These are phyloP conservation scores for Rhabditophanes sp. DNA, from an alignment of 2,888 invertebrate species.

Conservation along the genomic window DNA sequence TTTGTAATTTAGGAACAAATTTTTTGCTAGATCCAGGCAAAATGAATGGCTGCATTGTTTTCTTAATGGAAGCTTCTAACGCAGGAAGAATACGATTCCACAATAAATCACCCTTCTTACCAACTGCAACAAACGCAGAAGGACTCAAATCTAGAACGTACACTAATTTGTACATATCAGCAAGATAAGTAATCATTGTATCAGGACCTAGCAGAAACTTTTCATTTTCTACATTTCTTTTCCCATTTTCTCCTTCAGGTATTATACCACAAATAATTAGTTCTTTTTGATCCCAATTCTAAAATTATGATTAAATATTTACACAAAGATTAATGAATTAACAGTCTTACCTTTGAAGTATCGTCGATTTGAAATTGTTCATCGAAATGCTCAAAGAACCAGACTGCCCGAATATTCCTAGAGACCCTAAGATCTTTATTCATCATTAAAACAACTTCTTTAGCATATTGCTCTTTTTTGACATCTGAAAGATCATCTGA, in stretches of 20 bases:
- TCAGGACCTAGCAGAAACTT: constrained; percentile 14
- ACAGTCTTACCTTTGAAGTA: constrained; percentile 4
- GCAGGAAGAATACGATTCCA: too few relatives aligned
- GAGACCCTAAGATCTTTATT: too few relatives aligned
- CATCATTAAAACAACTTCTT: too few relatives aligned
- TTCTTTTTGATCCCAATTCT: constrained; percentile 12
- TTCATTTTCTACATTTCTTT: constrained; percentile 12
- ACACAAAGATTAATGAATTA: too few relatives aligned
- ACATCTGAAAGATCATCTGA: too few relatives aligned
- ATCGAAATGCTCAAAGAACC: constrained; percentile 54
- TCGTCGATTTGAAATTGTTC: constrained; percentile 12
- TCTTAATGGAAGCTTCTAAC: too few relatives aligned
- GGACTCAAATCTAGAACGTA: constrained; percentile 65
- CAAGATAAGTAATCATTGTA: constrained; percentile 54
- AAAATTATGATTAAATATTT: too few relatives aligned
- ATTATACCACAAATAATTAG: constrained; percentile 21
- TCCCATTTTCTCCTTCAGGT: constrained; percentile 10
- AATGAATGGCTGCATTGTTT: too few relatives aligned
- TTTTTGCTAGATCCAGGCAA: constrained; percentile 53
- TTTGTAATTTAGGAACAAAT: constrained; percentile 57
- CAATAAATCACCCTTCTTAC: too few relatives aligned
- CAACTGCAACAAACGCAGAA: constrained; percentile 59
- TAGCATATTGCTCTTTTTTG: too few relatives aligned
- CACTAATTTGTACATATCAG: constrained; percentile 58
- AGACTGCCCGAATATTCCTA: constrained; percentile 58